phyloP scores from a whole-genome alignment of 2,113 vertebrate species.

The Campylorhamphus procurvoides region DNA sequence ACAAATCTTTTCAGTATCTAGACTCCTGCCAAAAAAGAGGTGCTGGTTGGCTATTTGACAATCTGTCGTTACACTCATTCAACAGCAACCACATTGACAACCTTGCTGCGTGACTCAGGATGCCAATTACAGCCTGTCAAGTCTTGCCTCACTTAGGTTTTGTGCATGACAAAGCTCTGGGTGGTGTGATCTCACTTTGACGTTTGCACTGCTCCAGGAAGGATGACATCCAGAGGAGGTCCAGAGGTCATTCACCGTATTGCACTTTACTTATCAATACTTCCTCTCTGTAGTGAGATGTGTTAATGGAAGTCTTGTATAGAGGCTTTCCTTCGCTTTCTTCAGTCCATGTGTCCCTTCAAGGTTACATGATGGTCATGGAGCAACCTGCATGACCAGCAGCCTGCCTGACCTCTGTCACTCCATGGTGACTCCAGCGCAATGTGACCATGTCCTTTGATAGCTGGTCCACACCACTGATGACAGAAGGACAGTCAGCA shows the following conservation, averaged over 20 bases:
- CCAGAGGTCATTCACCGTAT: neutral
- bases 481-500: neutral
- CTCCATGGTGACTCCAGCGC: neutral
- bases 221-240: neutral
- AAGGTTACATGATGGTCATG: neutral
- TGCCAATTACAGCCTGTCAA: conserved; percentile 13
- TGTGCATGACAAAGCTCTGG: neutral
- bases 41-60: neutral
- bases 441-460: neutral
- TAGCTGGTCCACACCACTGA: neutral
- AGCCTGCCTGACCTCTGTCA: neutral
- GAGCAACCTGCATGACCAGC: neutral
- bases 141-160: neutral
- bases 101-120: neutral
- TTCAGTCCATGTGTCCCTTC: neutral
- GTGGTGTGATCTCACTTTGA: neutral
- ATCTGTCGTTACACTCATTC: neutral
- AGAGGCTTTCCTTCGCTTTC: neutral
- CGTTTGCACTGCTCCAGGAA: accelerated
- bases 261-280: neutral
- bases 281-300: neutral
- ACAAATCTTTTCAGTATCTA: neutral
- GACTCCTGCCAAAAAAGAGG: neutral
- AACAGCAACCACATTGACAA: neutral
- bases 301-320: neutral